Percentiles rank a stretch among this genome's conserved stretches.
These are phyloP conservation scores for Perccottus glenii DNA, from an alignment of 2,113 vertebrate species.

Conservation along the genomic window DNA sequence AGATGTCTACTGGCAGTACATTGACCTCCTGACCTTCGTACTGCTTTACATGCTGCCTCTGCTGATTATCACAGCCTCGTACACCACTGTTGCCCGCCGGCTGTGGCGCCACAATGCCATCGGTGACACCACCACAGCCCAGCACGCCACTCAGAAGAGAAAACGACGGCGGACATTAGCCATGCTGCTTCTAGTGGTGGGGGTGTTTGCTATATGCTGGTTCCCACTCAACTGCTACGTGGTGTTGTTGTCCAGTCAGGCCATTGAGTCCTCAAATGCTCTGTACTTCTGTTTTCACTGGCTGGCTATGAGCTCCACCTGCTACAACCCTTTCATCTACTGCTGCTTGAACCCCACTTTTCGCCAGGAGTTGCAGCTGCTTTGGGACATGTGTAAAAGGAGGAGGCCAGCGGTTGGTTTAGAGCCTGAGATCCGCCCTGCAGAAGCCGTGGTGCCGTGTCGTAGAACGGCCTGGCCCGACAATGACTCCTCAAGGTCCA, in stretches of 20 bases:
- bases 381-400: constrained; percentile 83
- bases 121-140: constrained; percentile 88
- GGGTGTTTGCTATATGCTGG: constrained; percentile 92
- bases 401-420: constrained; percentile 23
- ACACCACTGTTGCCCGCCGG: constrained; percentile 86
- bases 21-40: constrained; percentile 89
- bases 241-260: constrained; percentile 90
- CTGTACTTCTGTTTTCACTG: constrained; percentile 95
- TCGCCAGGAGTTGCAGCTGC: constrained; percentile 84
- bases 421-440: constrained; percentile 35
- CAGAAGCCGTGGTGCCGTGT: constrained; percentile 40
- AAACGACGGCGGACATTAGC: constrained; percentile 90
- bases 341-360: constrained; percentile 95
- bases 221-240: constrained; percentile 96
- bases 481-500: constrained; percentile 35
- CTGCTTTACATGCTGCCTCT: constrained; percentile 92
- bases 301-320: constrained; percentile 95
- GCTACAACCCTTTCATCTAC: constrained; percentile 97
- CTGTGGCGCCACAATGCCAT: constrained; percentile 90
- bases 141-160: constrained; percentile 84
- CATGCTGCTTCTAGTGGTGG: constrained; percentile 92
- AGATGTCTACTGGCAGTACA: constrained; percentile 93
- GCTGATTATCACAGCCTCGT: constrained; percentile 88
- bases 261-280: constrained; percentile 86
- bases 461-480: constrained; percentile 74